These are phyloP conservation scores for Thamnaconus septentrionalis DNA, from an alignment of 2,113 vertebrate genomes.

Conservation along the genomic window DNA sequence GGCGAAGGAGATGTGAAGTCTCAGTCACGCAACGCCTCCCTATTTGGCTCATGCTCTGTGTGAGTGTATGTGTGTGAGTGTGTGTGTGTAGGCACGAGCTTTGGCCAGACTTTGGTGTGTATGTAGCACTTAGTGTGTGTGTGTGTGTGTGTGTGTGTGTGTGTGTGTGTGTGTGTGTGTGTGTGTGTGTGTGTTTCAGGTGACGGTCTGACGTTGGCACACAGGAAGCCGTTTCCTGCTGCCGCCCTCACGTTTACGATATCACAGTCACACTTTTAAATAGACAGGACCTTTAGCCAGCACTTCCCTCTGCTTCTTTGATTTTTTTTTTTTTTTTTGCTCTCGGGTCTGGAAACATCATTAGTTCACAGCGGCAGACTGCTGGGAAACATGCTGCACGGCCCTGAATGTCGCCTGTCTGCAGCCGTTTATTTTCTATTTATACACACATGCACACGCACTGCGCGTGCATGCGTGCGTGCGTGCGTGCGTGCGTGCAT, in stretches of 20 bases:
- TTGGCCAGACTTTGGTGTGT: not conserved
- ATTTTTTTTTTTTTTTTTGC: not conserved
- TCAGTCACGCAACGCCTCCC: conserved; percentile 61
- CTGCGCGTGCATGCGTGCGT: not conserved
- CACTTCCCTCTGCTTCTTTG: not conserved
- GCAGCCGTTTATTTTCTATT: conserved; percentile 7
- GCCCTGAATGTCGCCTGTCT: not conserved
- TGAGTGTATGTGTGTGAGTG: not conserved
- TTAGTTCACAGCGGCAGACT: not conserved
- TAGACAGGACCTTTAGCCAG: too few relatives aligned
- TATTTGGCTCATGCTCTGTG: not conserved
- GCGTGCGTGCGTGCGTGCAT: not conserved
- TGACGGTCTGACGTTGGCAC: conserved; percentile 13
- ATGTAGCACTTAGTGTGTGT: not conserved
- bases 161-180: conserved; percentile 2
- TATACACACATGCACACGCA: not conserved
- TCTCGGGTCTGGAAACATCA: conserved; percentile 15
- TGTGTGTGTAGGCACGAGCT: conserved; percentile 16
- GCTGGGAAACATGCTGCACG: not conserved
- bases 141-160: conserved; percentile 4
- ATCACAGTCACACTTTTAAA: too few relatives aligned
- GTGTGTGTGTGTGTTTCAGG: not conserved
- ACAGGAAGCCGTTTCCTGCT: conserved; percentile 50
- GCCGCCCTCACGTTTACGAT: not conserved
- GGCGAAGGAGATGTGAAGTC: conserved; percentile 63